phyloP scores from a whole-genome alignment of 2,888 invertebrate species.

The Leucophenga montana region DNA sequence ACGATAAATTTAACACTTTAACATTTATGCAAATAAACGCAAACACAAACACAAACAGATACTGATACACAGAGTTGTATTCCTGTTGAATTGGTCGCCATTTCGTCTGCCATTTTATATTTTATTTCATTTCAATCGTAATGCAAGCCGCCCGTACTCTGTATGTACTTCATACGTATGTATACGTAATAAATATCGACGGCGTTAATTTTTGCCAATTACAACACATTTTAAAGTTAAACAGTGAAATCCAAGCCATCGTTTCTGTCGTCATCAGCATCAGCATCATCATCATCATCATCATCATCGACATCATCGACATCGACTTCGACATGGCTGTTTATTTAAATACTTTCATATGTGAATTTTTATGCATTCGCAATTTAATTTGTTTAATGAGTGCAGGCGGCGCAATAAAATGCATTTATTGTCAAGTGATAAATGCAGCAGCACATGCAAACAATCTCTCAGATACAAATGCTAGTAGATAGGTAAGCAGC shows the following conservation, averaged over 20 bases:
- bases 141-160: not conserved
- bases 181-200: conserved; percentile 20
- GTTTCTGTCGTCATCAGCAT: not conserved
- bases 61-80: too few relatives aligned
- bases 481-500: conserved; percentile 13
- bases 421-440: conserved; percentile 69
- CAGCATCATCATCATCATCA: too few relatives aligned
- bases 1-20: conserved; percentile 34
- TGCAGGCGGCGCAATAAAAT: conserved; percentile 55
- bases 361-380: conserved; percentile 35
- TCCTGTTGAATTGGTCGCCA: not conserved
- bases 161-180: not conserved
- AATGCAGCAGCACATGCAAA: conserved; percentile 55
- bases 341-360: conserved; percentile 35
- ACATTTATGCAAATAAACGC: too few relatives aligned
- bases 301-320: not conserved
- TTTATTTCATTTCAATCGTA: conserved; percentile 24
- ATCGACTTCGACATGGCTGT: conserved; percentile 5
- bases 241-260: not conserved
- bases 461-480: conserved; percentile 15
- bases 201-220: conserved; percentile 25
- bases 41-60: too few relatives aligned
- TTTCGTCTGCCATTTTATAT: conserved; percentile 5
- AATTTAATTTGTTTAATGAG: conserved; percentile 67
- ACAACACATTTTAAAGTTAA: not conserved